Percentiles rank a stretch among this genome's conserved stretches.
These are phyloP conservation scores for Papilio glaucus DNA, from an alignment of 1,140 invertebrate genomes.

Conservation along the genomic window DNA sequence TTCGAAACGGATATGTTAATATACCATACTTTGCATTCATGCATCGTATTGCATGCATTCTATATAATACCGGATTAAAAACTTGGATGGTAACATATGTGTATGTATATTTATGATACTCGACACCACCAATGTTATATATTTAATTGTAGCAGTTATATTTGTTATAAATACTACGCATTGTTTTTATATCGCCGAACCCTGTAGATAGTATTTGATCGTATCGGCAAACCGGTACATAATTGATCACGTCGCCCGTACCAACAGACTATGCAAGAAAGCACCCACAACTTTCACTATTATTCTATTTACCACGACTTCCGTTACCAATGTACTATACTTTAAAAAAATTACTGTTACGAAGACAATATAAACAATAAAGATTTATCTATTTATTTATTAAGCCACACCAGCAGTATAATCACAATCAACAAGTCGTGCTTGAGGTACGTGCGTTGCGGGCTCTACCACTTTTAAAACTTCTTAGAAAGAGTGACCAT, in stretches of 20 bases:
- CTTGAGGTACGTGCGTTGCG: too few species aligned
- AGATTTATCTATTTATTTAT: too few species aligned
- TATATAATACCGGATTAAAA: background rate
- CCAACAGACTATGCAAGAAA: constrained; percentile 29
- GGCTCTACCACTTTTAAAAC: too few species aligned
- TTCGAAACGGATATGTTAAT: too few species aligned
- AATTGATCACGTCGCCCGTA: constrained; percentile 17
- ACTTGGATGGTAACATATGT: background rate
- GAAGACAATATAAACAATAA: background rate
- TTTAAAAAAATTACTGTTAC: background rate
- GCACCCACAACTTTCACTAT: constrained; percentile 27
- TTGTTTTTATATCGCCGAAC: background rate
- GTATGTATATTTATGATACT: background rate
- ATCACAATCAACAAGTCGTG: too few species aligned
- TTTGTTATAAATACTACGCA: background rate
- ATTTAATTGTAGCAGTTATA: background rate
- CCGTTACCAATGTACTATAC: background rate
- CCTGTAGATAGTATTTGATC: constrained; percentile 18
- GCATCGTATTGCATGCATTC: background rate
- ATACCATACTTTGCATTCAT: too few species aligned
- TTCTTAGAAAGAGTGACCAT: too few species aligned
- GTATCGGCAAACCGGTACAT: constrained; percentile 30
- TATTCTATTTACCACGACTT: background rate
- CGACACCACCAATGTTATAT: background rate
- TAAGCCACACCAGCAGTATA: too few species aligned